Evolutionary conservation across 2,113 vertebrate genomes (phyloP), one percentile per base, ranked within the genome.

Genomic region (Patagioenas fasciata): DNA sequence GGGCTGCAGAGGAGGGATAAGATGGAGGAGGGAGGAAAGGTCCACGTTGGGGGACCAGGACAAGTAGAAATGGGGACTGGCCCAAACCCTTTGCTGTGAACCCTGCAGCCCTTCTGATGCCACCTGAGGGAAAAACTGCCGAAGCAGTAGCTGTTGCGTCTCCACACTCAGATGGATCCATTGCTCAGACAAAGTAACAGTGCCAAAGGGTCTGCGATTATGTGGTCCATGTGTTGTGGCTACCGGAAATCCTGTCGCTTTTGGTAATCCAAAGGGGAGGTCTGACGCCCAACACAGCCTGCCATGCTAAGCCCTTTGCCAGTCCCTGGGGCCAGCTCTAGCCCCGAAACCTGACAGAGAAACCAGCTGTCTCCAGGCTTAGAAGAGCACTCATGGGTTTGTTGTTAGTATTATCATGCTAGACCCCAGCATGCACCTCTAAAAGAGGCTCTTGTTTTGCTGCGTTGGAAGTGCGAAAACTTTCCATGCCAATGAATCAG

Each of bases 191-290:
- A 64, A 40, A 61, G 28, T n/a, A 84, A 65, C 81, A 73, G n/a
- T 24, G 36, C 50, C 56, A 54, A 60, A 66, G 47, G 56, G 8
- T 28, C 69, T 69, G 48, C 19, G 54, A 51, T 54, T 36, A 58
- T 0, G 0, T 31, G 42, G 9, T 40, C 31, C 12, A 1, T 32
- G 4, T 47, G 42, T 71, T 79, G 48, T 50, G 48, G 13, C 75
- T 71, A 25, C 51, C 60, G 64, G 51, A 88, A 91, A 82, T 58
- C 18, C 36, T 61, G 56, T 29, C 2, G 1, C 7, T 75, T 57
- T 75, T 58, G n/a, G 16, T 64, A 54, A 72, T 32, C 28, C 51
- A 56, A 17, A 89, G 50, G 13, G 70, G 6, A 61, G 11, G 4
- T 47, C 73, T n/a, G 21, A 26, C 70, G 13, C 15, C n/a, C 58